A percentile compares a stretch with the other conserved stretches of the same genome.
Conservation (phyloP, 1,140 invertebrate species). For the Steinernema khuongi region DNA sequence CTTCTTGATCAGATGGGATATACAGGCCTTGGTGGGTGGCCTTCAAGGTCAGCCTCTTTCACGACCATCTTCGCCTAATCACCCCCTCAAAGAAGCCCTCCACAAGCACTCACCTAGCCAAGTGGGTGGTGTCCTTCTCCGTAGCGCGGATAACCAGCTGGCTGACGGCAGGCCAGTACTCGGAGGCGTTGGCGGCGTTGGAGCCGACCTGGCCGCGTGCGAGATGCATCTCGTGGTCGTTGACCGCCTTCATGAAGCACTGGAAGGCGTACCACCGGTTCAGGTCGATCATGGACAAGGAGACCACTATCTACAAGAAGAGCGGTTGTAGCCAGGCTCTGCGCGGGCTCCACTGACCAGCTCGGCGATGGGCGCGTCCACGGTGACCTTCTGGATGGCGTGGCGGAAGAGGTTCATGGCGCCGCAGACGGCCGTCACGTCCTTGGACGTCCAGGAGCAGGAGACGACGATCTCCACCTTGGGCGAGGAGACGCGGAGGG, state of each 20-base stretch:
- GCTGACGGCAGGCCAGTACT: slow-evolving; percentile 47
- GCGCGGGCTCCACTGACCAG: slow-evolving; percentile 35
- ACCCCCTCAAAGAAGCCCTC: no score
- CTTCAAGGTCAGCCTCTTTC: no score
- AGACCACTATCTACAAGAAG: slow-evolving; percentile 48
- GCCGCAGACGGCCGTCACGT: slow-evolving; percentile 42
- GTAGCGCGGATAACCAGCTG: slow-evolving; percentile 46
- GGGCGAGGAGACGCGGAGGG: not conserved
- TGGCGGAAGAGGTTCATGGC: slow-evolving; percentile 41
- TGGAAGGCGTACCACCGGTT: slow-evolving; percentile 55
- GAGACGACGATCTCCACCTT: slow-evolving; percentile 24
- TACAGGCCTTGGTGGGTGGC: no score
- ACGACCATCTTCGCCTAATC: no score
- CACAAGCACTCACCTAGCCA: slow-evolving; percentile 39
- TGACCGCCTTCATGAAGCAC: slow-evolving; percentile 51
- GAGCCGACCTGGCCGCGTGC: slow-evolving; percentile 21
- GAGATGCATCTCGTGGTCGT: slow-evolving; percentile 47
- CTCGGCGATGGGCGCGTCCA: slow-evolving; percentile 54
- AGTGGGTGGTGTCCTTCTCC: slow-evolving; percentile 47
- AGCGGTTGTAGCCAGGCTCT: no score
- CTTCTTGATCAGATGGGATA: no score
- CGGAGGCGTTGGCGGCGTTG: not conserved
- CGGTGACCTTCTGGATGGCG: slow-evolving; percentile 31
- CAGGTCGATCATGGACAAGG: slow-evolving; percentile 48
- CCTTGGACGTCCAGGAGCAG: slow-evolving; percentile 44